Conservation (phyloP, 1,140 invertebrate species). For the Lethrus apterus region DNA sequence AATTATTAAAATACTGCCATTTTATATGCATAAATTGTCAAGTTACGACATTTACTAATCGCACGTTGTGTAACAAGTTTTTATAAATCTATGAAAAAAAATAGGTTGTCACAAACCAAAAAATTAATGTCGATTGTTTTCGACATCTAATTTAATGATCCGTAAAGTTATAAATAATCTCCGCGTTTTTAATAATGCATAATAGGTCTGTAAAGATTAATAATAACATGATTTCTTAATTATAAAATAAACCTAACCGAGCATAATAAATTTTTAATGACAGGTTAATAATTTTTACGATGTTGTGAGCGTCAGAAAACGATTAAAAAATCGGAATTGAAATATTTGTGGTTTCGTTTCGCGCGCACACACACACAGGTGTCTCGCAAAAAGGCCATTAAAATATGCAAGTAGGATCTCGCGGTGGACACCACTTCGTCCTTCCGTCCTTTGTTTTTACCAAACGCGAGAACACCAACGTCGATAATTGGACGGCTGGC, state of each 20-base stretch:
- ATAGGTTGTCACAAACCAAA: no score
- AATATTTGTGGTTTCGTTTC: constrained; percentile 10
- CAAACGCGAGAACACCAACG: constrained; percentile 9
- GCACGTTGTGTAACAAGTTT: no score
- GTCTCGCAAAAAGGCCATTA: constrained; percentile 4
- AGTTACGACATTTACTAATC: no score
- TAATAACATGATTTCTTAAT: constrained; percentile 1
- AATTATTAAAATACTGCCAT: no score
- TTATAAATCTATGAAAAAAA: no score
- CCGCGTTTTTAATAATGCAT: background rate
- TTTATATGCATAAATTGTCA: no score
- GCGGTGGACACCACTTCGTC: background rate
- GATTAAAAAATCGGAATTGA: constrained; percentile 4
- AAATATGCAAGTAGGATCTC: constrained; percentile 9
- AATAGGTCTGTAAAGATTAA: background rate
- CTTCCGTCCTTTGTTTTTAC: constrained; percentile 6
- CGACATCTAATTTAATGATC: no score
- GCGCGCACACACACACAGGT: no score
- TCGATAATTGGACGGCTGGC: constrained; percentile 7
- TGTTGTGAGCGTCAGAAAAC: no score
- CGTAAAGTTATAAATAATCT: no score
- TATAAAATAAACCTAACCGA: background rate
- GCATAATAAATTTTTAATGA: background rate
- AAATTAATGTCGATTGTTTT: no score
- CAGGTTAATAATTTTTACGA: no score